Conservation (phyloP, 2,113 vertebrate species). For the Amphiprion ocellaris region DNA sequence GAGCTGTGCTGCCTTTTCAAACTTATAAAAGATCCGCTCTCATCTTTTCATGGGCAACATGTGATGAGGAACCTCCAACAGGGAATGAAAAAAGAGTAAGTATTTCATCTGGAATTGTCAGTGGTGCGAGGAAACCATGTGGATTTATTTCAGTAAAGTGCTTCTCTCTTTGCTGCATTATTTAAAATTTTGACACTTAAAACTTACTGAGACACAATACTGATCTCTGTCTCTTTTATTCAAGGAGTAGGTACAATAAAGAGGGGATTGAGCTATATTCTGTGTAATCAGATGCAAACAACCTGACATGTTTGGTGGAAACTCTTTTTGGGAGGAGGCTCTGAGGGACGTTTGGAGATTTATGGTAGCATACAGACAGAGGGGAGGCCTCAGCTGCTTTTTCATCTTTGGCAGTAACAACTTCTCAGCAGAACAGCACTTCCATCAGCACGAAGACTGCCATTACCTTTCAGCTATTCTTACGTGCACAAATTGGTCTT, state of each 20-base stretch:
- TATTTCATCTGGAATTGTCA: conserved; percentile 30
- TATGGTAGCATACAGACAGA: conserved; percentile 22
- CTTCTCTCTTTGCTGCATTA: conserved; percentile 5
- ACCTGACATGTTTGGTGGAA: conserved; percentile 11
- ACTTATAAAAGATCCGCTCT: conserved; percentile 47
- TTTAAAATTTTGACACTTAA: conserved; percentile 18
- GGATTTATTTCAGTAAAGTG: conserved; percentile 16
- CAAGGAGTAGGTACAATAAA: not conserved
- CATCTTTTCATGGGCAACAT: conserved; percentile 48
- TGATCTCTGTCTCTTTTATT: conserved; percentile 12
- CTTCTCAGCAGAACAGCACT: conserved; percentile 44
- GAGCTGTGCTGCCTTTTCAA: conserved; percentile 52
- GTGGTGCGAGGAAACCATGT: not conserved
- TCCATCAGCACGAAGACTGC: conserved; percentile 49
- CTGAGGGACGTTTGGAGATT: conserved; percentile 50
- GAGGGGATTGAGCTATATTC: not conserved
- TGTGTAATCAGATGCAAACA: conserved; percentile 28
- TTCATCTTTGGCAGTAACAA: conserved; percentile 67
- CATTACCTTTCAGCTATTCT: conserved; percentile 44
- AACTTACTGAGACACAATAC: conserved; percentile 17
- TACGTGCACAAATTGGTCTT: conserved; percentile 46
- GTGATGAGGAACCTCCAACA: conserved; percentile 29
- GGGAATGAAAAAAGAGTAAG: conserved; percentile 38
- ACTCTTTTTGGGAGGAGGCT: conserved; percentile 31
- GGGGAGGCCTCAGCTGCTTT: conserved; percentile 45